Evolutionary conservation across 37 sponge, comb jelly and placozoan genomes (phyloP), one percentile per base, ranked within the genome.

Genomic region (Mnemiopsis leidyi): DNA sequence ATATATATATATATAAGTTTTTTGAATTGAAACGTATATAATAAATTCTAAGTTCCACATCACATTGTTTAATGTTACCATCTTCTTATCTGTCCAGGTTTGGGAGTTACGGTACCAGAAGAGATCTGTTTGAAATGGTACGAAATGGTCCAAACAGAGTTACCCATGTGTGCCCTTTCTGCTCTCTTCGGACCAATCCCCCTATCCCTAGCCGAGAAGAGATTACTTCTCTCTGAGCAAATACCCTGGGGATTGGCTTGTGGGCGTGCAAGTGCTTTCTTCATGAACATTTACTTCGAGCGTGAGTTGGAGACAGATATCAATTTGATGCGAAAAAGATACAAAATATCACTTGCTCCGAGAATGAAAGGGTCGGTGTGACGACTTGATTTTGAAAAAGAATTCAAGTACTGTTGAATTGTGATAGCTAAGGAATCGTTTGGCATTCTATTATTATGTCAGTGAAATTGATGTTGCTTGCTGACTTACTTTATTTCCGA

Each of bases 211-310:
- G 32, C 90, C n/a, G 90, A 85, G 61, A 38, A 85, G 61, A 38
- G 90, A 39, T 39, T 85, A 39, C 73, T 95, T 9, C 9, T 68
- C 33, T 28, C 69, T 3, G 16, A 82, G n/a, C 38, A 71, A 20
- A n/a, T 94, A 2, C 96, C 95, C 23, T 94, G 94, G 96, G 93
- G 76, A 26, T 31, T 95, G 5, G 69, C 71, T 7, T 76, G 69
- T 38, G 95, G 88, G 21, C n/a, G 76, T 9, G 20, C 92, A 0
- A 69, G 85, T 39, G 32, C 68, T 23, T 95, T 95, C 33, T 68
- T 95, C 38, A 95, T 95, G 96, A 95, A 76, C 90, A 69, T 95
- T 0, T 95, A 93, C 82, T 95, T 94, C 93, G 96, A 95, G 92
- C 39, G 73, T 39, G 82, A 94, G 20, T 68, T 95, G 26, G 95